A percentile compares a stretch with the other conserved stretches of the same genome.
Evolutionary conservation across 2,888 invertebrate species (phyloP).

Genomic region (Noctua pronuba): DNA sequence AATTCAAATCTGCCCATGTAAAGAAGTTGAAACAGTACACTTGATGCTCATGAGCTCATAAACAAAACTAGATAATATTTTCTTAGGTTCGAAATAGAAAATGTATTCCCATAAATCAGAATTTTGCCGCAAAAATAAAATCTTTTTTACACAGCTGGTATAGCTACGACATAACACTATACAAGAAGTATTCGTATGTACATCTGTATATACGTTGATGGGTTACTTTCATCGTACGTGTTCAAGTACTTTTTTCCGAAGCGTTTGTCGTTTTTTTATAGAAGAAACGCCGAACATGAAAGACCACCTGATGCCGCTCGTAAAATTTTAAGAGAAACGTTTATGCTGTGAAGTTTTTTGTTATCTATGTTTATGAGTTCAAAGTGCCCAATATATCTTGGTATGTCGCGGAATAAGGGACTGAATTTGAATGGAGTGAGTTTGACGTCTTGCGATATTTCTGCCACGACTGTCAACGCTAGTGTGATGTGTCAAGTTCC

Average conservation of each 20-base stretch:
- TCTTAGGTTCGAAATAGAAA: not conserved
- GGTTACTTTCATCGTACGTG: constrained; percentile 46
- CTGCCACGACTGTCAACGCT: not conserved
- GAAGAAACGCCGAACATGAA: constrained; percentile 38
- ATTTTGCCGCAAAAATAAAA: constrained; percentile 31
- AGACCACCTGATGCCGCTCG: constrained; percentile 58
- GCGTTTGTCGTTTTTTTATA: constrained; percentile 55
- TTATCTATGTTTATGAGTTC: constrained; percentile 42
- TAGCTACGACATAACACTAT: constrained; percentile 11
- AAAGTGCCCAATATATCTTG: constrained; percentile 11
- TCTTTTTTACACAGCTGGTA: constrained; percentile 9
- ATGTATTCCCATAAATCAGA: not conserved
- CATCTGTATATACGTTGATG: constrained; percentile 8
- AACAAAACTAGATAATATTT: not conserved
- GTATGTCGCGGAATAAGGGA: constrained; percentile 6
- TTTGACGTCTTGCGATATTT: not conserved
- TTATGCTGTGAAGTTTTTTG: constrained; percentile 40
- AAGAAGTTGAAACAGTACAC: not conserved
- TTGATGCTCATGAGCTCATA: not conserved
- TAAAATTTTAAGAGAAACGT: constrained; percentile 61
- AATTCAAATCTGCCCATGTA: not conserved
- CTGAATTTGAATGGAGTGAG: not conserved
- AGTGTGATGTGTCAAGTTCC: not conserved
- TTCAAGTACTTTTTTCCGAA: constrained; percentile 41
- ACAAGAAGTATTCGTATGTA: not conserved